phyloP scores from a whole-genome alignment of 2,113 vertebrate species.

The Corapipo altera region DNA sequence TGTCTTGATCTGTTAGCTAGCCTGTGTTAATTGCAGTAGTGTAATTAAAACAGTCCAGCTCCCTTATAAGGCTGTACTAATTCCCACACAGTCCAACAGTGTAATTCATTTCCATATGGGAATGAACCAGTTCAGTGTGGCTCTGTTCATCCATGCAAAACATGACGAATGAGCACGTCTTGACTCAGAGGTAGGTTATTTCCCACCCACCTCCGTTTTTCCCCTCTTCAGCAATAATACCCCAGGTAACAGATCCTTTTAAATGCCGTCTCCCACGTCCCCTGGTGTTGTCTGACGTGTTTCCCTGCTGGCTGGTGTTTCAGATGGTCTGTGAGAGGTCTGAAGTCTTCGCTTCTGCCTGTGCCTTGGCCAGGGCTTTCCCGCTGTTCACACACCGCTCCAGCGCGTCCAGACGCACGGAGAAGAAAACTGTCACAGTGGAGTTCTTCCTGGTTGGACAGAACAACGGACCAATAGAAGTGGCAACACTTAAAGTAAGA shows the following conservation, averaged over 20 bases:
- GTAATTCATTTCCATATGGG: background rate
- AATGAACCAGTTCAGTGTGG: background rate
- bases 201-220: background rate
- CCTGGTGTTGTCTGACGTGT: background rate
- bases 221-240: rapidly evolving
- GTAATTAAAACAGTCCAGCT: constrained; percentile 21
- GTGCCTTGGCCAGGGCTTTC: constrained; percentile 91
- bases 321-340: constrained; percentile 94
- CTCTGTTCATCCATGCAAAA: background rate
- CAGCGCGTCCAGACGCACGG: constrained; percentile 75
- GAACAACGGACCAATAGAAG: constrained; percentile 82
- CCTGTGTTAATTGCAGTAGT: background rate
- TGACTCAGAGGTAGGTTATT: background rate
- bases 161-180: rapidly evolving
- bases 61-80: background rate
- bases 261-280: background rate
- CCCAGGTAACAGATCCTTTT: background rate
- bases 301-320: constrained; percentile 21
- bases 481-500: constrained; percentile 83
- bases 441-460: constrained; percentile 90
- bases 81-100: background rate
- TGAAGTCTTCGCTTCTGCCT: constrained; percentile 89
- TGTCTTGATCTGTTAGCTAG: background rate
- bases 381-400: constrained; percentile 92
- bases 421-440: constrained; percentile 87